Base-by-base conservation (phyloP, 2,797 vertebrate genomes). In the Thunnus albacares region DNA sequence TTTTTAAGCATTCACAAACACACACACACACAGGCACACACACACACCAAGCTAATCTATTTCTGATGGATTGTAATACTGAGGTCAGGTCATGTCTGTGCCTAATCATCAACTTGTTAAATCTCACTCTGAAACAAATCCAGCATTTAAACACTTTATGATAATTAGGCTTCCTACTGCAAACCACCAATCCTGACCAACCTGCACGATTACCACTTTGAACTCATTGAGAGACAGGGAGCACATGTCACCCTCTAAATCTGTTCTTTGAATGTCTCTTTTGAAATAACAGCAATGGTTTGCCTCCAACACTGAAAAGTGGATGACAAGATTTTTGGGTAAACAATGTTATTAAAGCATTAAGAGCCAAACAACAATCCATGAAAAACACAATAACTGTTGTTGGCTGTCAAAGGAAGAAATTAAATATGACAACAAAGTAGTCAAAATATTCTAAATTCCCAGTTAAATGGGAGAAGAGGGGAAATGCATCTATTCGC, bases 21-120 rank as follows among this genome's bases (percentile, higher is more conserved):
- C 49, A 53, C 58, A 61, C 57, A 60, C 57, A 60, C 53, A 66
- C 22, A 35, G 30, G 33, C 49, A 53, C 58, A 61, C 53, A 60
- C 53, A 66, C 22, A 35, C 30, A 38, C 49, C 0, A 0, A 24
- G 58, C 71, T 89, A 87, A 89, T 91, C 65, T 87, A 64, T 87
- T 87, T 84, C 71, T 80, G 72, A 89, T 87, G 68, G 77, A 87
- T 85, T 84, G 67, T 86, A 86, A 82, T 82, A 71, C 75, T 20
- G 78, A 76, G 90, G 87, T 91, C 85, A 84, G 84, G 85, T 81
- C 72, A 5, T 84, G 89, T 77, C 83, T 77, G 67, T 51, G 83
- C 52, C 57, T 78, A 65, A 82, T 92, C 83, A 84, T 92, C 87
- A 79, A 68, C 83, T 87, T 89, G 87, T 90, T 92, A 89, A 92